These are phyloP conservation scores for Epinephelus cyanopodus DNA, from an alignment of 2,113 vertebrate species.

Conservation along the genomic window DNA sequence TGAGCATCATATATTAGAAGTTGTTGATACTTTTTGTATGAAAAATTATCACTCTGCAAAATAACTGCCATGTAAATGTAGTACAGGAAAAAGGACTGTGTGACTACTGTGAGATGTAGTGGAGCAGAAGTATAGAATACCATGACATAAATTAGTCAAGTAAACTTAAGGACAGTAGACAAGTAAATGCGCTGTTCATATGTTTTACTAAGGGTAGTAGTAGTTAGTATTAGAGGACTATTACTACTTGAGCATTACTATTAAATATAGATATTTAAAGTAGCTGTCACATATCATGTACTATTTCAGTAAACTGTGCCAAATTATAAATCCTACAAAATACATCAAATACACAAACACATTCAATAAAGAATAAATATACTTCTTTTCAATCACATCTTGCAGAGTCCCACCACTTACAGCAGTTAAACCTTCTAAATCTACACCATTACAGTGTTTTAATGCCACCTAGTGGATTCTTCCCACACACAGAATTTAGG, in stretches of 20 bases:
- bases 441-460: constrained; percentile 11
- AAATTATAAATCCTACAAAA: neutral
- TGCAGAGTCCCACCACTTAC: neutral
- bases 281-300: neutral
- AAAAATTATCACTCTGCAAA: neutral
- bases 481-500: neutral
- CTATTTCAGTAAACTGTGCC: neutral
- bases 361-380: neutral
- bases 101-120: neutral
- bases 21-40: neutral
- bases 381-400: neutral
- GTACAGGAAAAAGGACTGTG: neutral
- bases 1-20: neutral
- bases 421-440: neutral
- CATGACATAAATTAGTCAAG: too few species aligned
- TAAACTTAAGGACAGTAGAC: neutral
- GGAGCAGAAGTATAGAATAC: neutral
- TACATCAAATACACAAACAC: neutral
- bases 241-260: neutral
- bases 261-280: neutral
- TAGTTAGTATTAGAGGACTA: neutral
- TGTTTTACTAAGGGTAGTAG: too few species aligned
- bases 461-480: constrained; percentile 74
- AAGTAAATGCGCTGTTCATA: neutral
- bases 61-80: neutral